Percentiles rank a stretch among this genome's conserved stretches.
Evolutionary conservation across 2,888 invertebrate genomes (phyloP).

Genomic region (Chaitophorus viminalis): DNA sequence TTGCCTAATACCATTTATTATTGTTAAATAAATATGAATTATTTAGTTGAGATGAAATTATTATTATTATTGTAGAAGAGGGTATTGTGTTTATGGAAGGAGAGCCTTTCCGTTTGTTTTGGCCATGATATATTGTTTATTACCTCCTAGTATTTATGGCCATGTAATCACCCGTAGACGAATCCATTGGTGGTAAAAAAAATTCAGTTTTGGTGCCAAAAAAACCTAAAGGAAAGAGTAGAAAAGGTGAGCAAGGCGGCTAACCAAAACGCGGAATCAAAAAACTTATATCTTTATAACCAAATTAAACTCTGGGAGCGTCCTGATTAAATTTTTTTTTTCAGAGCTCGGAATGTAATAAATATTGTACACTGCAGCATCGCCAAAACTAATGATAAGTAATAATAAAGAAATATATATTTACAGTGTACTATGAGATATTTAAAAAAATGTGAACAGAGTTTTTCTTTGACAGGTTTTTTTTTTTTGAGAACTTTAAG

Average conservation of each 20-base stretch:
- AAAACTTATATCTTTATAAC: constrained; percentile 61
- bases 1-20: constrained; percentile 41
- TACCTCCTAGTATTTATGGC: constrained; percentile 16
- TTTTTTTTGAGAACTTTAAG: constrained; percentile 18
- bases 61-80: constrained; percentile 31
- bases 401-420: constrained; percentile 58
- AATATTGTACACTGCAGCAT: constrained; percentile 27
- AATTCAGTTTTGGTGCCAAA: constrained; percentile 53
- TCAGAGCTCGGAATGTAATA: constrained; percentile 34
- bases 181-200: constrained; percentile 49
- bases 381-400: constrained; percentile 56
- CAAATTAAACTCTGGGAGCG: constrained; percentile 55
- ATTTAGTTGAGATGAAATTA: constrained; percentile 29
- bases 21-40: constrained; percentile 45
- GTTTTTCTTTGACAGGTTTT: constrained; percentile 49
- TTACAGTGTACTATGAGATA: not conserved
- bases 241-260: not conserved
- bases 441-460: constrained; percentile 38
- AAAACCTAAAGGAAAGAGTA: not conserved
- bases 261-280: constrained; percentile 56
- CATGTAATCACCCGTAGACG: constrained; percentile 54
- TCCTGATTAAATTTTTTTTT: constrained; percentile 59
- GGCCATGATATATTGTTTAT: constrained; percentile 57
- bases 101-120: constrained; percentile 17
- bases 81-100: not conserved